phyloP scores from a whole-genome alignment of 2,797 vertebrate genomes.

The Euthynnus affinis region DNA sequence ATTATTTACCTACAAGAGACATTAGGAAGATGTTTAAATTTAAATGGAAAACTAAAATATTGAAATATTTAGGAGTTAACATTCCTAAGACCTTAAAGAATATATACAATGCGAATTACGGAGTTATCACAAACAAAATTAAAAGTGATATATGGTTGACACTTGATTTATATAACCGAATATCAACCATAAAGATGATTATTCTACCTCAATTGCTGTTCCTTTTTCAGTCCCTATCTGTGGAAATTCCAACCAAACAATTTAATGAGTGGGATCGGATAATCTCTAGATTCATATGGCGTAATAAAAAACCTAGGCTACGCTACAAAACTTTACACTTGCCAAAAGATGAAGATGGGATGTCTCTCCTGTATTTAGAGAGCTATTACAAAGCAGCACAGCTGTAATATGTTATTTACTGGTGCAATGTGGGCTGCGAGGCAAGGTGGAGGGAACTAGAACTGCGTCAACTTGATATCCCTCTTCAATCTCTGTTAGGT shows the following conservation, averaged over 20 bases:
- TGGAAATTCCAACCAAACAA: too few relatives aligned
- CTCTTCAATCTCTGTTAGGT: slow-evolving; percentile 1
- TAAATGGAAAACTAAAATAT: not conserved
- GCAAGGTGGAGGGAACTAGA: slow-evolving; percentile 8
- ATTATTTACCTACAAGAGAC: slow-evolving; percentile 4
- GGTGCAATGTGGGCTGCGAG: not conserved
- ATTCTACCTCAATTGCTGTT: too few relatives aligned
- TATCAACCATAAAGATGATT: too few relatives aligned
- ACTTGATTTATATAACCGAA: not conserved
- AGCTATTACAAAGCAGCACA: slow-evolving; percentile 1
- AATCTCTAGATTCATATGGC: not conserved
- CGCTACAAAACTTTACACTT: not conserved
- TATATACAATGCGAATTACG: not conserved
- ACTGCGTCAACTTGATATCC: not conserved
- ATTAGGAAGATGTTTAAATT: not conserved
- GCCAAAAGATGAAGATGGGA: not conserved
- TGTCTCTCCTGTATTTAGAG: not conserved
- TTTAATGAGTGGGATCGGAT: not conserved
- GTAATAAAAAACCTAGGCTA: not conserved
- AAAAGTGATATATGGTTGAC: not conserved
- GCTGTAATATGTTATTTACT: not conserved
- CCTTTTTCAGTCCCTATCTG: too few relatives aligned
- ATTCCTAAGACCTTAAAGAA: not conserved
- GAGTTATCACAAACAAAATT: not conserved
- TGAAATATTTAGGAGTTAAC: not conserved